phyloP scores from a whole-genome alignment of 1,140 invertebrate species.

The Aricia agestis region DNA sequence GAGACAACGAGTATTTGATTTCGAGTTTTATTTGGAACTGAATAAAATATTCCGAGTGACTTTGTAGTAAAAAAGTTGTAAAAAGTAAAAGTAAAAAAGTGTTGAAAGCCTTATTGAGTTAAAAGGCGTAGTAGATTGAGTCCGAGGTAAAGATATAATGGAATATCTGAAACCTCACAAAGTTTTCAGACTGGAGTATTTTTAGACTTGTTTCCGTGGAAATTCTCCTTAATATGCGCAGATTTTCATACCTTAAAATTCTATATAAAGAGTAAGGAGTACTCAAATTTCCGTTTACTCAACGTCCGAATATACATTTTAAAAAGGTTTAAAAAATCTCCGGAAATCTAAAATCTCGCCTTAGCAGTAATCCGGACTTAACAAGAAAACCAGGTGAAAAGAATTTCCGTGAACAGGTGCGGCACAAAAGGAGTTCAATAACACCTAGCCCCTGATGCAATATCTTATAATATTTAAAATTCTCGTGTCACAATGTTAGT shows the following conservation, averaged over 20 bases:
- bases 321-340: neutral
- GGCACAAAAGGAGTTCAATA: neutral
- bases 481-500: too few relatives aligned
- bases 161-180: too few relatives aligned
- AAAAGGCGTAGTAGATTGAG: too few relatives aligned
- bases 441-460: neutral
- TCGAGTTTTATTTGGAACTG: neutral
- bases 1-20: neutral
- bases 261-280: neutral
- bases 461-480: too few relatives aligned
- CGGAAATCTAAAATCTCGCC: neutral
- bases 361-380: neutral
- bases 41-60: too few relatives aligned
- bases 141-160: too few relatives aligned
- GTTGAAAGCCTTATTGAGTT: too few relatives aligned
- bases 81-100: too few relatives aligned
- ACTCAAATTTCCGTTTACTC: neutral
- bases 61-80: too few relatives aligned
- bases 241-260: neutral
- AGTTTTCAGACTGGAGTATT: neutral
- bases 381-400: neutral
- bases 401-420: neutral
- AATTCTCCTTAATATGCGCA: neutral
- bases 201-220: neutral
- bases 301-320: neutral